Base-by-base conservation (phyloP, 2,888 invertebrate species). In the Apotomis betuletana region DNA sequence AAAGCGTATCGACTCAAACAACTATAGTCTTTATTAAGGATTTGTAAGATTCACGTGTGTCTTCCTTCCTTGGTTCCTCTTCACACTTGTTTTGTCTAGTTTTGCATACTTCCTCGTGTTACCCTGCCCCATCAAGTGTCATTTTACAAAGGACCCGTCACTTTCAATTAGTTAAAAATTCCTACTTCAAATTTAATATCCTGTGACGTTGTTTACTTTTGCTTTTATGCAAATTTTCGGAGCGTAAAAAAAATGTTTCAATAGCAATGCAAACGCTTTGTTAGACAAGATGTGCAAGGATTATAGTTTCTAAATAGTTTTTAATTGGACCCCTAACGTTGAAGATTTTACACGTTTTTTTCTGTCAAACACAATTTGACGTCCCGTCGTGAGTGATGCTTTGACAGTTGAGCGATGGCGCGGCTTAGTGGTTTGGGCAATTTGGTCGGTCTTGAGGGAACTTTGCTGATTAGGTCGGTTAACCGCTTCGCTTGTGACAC, bases 321-420 rank as follows among this genome's bases (percentile, higher is more conserved):
- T 88, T 90, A 90, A 91, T 91, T 90, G 88, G 87, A 71, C 79
- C 81, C 85, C 83, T 81, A 79, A 81, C 81, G 83, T 79, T 76
- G 75, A 62, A 73, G 69, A 75, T 76, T 77, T 76, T 70, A 73
- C 69, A 65, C 62, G 64, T 73, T 75, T 74, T 72, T 76, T 76
- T 46, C 78, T 79, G 81, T 82, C 80, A 82, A 79, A 77, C 78
- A 79, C 76, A 76, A 77, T 80, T 79, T 70, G 77, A 82, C 79
- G 79, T 81, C 76, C 79, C 75, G 79, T 76, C 78, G 75, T 82
- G 83, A 82, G 38, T 57, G 68, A 72, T 67, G 52, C 76, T 79
- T 79, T 83, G 84, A 85, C 75, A 79, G 83, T 84, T 78, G 79
- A 81, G 78, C 78, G 80, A 77, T 79, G 73, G 76, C 78, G 77